Evolutionary conservation across 92 coral and sea anemone species (phyloP).

Genomic region (Heteractis magnifica): DNA sequence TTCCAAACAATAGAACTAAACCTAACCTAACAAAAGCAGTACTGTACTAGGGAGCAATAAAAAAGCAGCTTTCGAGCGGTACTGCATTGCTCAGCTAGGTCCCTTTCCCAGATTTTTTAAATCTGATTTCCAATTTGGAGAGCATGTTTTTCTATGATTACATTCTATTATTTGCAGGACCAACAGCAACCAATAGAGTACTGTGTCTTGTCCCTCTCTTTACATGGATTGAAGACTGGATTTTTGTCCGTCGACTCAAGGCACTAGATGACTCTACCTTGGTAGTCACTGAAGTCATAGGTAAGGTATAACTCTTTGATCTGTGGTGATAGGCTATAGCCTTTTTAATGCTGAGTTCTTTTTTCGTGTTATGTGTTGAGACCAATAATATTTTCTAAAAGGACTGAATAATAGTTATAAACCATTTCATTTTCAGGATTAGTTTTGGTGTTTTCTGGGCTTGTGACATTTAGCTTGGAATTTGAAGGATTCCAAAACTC

Average conservation of each 20-base stretch:
- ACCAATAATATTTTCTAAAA: too few species aligned
- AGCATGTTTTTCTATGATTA: background rate
- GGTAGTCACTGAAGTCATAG: conserved; percentile 60
- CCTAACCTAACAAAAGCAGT: too few species aligned
- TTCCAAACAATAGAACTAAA: too few species aligned
- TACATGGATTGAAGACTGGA: conserved; percentile 94
- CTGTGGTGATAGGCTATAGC: too few species aligned
- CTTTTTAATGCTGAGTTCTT: too few species aligned
- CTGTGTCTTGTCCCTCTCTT: conserved; percentile 86
- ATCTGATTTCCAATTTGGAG: too few species aligned
- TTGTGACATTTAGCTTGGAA: conserved; percentile 55
- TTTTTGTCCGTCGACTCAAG: conserved; percentile 61
- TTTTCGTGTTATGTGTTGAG: too few species aligned
- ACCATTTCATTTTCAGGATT: conserved; percentile 25
- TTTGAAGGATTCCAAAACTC: conserved; percentile 40
- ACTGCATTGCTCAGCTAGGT: too few species aligned
- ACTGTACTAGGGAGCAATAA: too few species aligned
- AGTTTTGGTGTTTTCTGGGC: conserved; percentile 62
- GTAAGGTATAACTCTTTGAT: conserved; percentile 15
- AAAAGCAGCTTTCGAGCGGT: too few species aligned
- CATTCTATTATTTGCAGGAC: conserved; percentile 44
- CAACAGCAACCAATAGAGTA: conserved; percentile 84
- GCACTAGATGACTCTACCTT: conserved; percentile 4
- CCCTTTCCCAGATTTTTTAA: too few species aligned
- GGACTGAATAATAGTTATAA: background rate